These are phyloP conservation scores for Uloborus plumipes DNA, from an alignment of 2,888 invertebrate species.

Conservation along the genomic window DNA sequence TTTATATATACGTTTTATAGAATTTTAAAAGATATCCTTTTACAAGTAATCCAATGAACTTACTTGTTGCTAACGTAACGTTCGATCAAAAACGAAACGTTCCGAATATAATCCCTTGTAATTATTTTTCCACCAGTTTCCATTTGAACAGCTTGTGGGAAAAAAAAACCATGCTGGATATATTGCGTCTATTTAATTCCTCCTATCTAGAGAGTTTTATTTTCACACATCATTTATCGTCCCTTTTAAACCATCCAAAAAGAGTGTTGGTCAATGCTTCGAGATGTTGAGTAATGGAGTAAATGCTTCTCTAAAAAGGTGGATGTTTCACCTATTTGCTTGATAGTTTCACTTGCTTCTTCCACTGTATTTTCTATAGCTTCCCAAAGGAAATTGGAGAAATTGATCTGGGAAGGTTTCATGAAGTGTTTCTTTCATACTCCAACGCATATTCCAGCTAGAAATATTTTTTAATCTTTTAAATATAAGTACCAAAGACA, in stretches of 20 bases:
- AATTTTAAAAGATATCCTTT: too few species aligned
- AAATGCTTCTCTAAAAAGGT: slow-evolving; percentile 8
- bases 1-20: too few species aligned
- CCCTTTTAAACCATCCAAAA: slow-evolving; percentile 7
- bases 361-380: background rate
- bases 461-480: background rate
- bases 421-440: background rate
- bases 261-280: slow-evolving; percentile 10
- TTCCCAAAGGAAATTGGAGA: slow-evolving; percentile 17
- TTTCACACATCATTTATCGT: background rate
- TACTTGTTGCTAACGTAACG: too few species aligned
- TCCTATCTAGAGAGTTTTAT: too few species aligned
- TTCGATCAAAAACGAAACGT: too few species aligned
- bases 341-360: background rate
- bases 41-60: too few species aligned
- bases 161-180: too few species aligned
- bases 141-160: too few species aligned
- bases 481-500: too few species aligned
- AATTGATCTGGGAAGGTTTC: background rate
- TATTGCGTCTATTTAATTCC: too few species aligned
- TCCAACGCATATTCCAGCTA: background rate
- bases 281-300: slow-evolving; percentile 35
- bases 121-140: too few species aligned
- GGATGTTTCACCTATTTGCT: background rate
- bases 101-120: too few species aligned